Conservation (phyloP, 2,888 invertebrate genomes). For the Caprella mutica region DNA sequence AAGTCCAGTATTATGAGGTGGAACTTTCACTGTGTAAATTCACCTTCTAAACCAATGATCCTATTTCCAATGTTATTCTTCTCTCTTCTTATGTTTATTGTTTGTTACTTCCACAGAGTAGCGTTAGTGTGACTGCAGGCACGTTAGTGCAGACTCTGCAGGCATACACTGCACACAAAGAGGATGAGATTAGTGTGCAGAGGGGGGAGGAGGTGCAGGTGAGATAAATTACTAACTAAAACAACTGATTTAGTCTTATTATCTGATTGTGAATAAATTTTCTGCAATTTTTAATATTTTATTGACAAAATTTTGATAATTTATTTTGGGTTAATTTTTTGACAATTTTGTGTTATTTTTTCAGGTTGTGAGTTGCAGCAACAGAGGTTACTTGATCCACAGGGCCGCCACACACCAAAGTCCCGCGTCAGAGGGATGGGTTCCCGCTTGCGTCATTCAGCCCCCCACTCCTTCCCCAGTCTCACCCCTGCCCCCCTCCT, state of each 20-base stretch:
- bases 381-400: conserved; percentile 26
- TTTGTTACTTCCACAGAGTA: conserved; percentile 12
- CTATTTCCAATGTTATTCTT: background rate
- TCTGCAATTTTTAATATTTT: too few species aligned
- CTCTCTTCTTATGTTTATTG: background rate
- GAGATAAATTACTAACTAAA: too few species aligned
- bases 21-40: background rate
- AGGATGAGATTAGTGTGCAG: conserved; percentile 28
- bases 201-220: conserved; percentile 31
- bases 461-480: conserved; percentile 4
- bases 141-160: conserved; percentile 29
- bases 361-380: conserved; percentile 6
- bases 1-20: too few species aligned
- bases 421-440: conserved; percentile 34
- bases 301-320: background rate
- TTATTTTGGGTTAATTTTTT: background rate
- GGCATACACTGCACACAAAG: conserved; percentile 23
- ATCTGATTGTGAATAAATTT: too few species aligned
- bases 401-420: conserved; percentile 19
- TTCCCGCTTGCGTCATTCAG: conserved; percentile 23
- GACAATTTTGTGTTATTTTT: background rate
- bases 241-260: too few species aligned
- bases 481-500: conserved; percentile 7
- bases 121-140: conserved; percentile 24
- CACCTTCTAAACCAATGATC: background rate